Percentiles rank a stretch among this genome's conserved stretches.
Evolutionary conservation across 2,113 vertebrate species (phyloP).

Genomic region (Chelonoidis abingdonii): DNA sequence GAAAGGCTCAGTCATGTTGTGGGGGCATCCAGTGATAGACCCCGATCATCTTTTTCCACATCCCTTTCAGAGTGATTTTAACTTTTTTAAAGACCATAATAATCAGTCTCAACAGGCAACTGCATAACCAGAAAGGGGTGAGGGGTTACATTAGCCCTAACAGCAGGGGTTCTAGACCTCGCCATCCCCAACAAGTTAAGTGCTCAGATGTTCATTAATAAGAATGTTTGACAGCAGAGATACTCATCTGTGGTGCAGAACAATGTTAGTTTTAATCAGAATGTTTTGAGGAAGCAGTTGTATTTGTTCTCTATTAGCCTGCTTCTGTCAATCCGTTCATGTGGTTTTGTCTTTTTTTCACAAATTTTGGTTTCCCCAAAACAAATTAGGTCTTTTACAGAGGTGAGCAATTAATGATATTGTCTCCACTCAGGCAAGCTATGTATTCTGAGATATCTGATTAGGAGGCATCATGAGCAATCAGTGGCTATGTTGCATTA

Average conservation of each 20-base stretch:
- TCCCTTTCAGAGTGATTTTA: not conserved
- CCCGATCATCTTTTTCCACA: not conserved
- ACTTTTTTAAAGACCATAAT: not conserved
- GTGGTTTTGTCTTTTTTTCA: not conserved
- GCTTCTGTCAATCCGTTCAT: not conserved
- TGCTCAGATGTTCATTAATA: constrained; percentile 4
- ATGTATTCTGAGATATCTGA: not conserved
- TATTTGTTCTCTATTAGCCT: not conserved
- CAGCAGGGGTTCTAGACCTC: not conserved
- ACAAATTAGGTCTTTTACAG: not conserved
- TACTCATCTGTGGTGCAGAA: not conserved
- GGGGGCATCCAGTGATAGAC: not conserved
- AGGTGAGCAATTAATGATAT: not conserved
- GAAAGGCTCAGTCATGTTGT: not conserved
- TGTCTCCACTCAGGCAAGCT: not conserved
- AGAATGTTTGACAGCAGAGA: constrained; percentile 28
- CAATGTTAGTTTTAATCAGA: constrained; percentile 18
- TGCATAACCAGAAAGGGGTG: not conserved
- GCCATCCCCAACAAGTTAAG: not conserved
- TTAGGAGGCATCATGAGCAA: not conserved
- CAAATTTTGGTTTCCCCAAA: not conserved
- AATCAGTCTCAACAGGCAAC: not conserved
- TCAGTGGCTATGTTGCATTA: fast-evolving
- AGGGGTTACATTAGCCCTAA: not conserved
- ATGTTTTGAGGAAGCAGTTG: constrained; percentile 27